Evolutionary conservation across 2,888 invertebrate genomes (phyloP), one percentile per base, ranked within the genome.

Genomic region (Eupithecia vulgata): DNA sequence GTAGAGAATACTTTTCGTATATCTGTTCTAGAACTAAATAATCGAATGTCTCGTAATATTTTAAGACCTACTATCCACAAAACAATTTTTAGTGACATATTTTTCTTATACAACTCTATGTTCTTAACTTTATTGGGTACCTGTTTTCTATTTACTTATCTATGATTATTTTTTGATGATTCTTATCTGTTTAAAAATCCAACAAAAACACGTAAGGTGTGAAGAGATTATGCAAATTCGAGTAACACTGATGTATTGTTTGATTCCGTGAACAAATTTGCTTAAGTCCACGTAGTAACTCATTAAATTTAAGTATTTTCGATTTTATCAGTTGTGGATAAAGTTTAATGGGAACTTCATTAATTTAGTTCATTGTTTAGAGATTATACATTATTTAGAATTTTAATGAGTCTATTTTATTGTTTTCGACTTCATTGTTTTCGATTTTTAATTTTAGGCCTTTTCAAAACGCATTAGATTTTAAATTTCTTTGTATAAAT

Each of bases 191-290:
- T 35, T 64, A 65, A 65, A 67, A 79, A 76, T 81, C 81, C 81
- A 73, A 75, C 64, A 67, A 75, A 77, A 40, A 65, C 65, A 21
- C 76, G 78, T 82, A 79, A 81, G 78, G 82, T 84, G 82, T 87
- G 82, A 85, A 83, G 79, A 84, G 84, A 87, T 89, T 87, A 88
- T 75, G 72, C 76, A 81, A 84, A 73, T 76, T 78, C 76, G 70
- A 80, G 68, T 83, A 80, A 82, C 72, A 79, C 71, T 76, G 76
- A 42, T 40, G 65, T 40, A 42, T 25, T 40, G 21, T 65, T 65
- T 65, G 25, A 76, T 78, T 78, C 81, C 79, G 79, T 81, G 76
- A 83, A 84, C 81, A 81, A 83, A 85, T 83, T 70, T 67, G 45
- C 10, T 34, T 42, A 65, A 65, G 75, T 71, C 75, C 72, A 75